Conservation (phyloP, 1,140 invertebrate genomes). For the Monochamus saltuarius region DNA sequence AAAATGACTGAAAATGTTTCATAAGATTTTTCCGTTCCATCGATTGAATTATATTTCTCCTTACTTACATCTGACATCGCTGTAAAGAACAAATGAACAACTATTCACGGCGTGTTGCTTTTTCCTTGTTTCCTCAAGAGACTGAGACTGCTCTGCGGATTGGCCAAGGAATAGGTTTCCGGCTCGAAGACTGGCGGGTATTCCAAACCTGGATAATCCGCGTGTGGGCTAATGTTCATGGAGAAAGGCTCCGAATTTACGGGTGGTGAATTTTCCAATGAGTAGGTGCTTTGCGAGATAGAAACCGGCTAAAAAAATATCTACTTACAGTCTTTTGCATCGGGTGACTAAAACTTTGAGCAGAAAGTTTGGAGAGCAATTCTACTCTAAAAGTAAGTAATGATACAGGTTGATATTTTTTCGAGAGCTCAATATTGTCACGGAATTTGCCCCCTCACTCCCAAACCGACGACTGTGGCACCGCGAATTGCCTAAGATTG, state of each 20-base stretch:
- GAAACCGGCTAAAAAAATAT: conserved; percentile 25
- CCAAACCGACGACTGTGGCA: too few relatives aligned
- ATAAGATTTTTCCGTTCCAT: too few relatives aligned
- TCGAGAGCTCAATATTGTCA: too few relatives aligned
- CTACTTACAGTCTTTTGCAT: not conserved
- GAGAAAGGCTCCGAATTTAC: conserved; percentile 46
- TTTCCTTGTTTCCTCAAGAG: conserved; percentile 49
- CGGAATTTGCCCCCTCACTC: too few relatives aligned
- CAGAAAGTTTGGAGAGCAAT: too few relatives aligned
- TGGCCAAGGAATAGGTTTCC: conserved; percentile 73
- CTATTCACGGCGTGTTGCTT: conserved; percentile 15
- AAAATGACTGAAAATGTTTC: too few relatives aligned
- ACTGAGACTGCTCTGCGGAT: conserved; percentile 55
- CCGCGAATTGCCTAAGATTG: too few relatives aligned
- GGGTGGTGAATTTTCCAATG: conserved; percentile 43
- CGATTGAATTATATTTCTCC: too few relatives aligned
- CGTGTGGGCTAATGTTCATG: conserved; percentile 48
- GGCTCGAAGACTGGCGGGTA: conserved; percentile 81
- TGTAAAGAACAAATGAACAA: not conserved
- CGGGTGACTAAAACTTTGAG: too few relatives aligned
- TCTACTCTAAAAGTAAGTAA: too few relatives aligned
- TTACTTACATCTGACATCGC: too few relatives aligned
- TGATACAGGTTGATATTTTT: too few relatives aligned
- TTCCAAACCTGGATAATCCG: conserved; percentile 74
- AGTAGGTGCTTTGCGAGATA: conserved; percentile 26